These are phyloP conservation scores for Philonicus albiceps DNA, from an alignment of 2,888 invertebrate genomes.

Conservation along the genomic window DNA sequence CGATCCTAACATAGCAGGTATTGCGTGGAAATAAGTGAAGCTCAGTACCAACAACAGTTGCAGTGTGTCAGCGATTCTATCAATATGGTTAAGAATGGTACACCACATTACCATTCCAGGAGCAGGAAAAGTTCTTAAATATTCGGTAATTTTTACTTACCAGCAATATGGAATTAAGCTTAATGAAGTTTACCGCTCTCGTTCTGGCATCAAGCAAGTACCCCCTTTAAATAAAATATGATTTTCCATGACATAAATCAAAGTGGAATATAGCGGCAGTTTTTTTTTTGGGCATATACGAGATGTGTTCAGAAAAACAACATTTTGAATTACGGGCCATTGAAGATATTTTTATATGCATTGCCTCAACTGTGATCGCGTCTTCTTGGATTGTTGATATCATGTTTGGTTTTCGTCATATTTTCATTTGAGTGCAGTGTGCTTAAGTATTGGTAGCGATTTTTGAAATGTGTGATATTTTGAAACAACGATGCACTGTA, in stretches of 20 bases:
- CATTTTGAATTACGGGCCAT: too few species aligned
- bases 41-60: background rate
- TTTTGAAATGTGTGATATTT: too few species aligned
- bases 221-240: background rate
- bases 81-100: background rate
- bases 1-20: background rate
- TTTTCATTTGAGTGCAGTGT: too few species aligned
- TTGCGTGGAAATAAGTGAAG: background rate
- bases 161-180: slow-evolving; percentile 9
- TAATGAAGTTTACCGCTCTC: background rate
- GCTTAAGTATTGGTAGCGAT: too few species aligned
- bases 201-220: background rate
- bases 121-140: background rate
- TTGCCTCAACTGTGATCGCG: too few species aligned
- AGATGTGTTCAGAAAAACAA: too few species aligned
- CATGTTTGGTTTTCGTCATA: too few species aligned
- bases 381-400: too few species aligned
- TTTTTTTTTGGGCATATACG: background rate
- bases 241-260: background rate
- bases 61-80: slow-evolving; percentile 26
- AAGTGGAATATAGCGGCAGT: background rate
- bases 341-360: too few species aligned
- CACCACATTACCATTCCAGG: background rate
- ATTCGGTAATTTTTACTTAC: background rate
- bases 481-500: too few species aligned